A percentile compares a stretch with the other conserved stretches of the same genome.
These are phyloP conservation scores for Sprattus sprattus DNA, from an alignment of 2,113 vertebrate species.

Conservation along the genomic window DNA sequence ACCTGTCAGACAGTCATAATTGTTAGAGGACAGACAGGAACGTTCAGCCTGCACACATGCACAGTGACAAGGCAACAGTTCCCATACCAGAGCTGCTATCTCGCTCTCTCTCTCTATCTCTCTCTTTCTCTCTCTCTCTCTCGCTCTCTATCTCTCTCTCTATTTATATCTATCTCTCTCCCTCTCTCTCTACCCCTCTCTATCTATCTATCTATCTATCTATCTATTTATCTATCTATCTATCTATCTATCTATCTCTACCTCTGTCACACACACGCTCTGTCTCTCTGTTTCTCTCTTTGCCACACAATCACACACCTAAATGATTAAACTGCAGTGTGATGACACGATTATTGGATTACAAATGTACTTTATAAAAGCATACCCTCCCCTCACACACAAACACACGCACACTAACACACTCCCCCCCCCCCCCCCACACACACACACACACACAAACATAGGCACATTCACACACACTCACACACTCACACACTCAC, in stretches of 20 bases:
- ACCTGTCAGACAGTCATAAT: conserved; percentile 27
- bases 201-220: no score
- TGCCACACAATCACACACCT: neutral
- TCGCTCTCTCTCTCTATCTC: neutral
- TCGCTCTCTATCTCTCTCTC: no score
- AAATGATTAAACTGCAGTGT: neutral
- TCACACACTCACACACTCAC: neutral
- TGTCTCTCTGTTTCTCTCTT: neutral
- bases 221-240: neutral
- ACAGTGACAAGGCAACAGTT: conserved; percentile 24
- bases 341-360: neutral
- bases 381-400: neutral
- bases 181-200: no score
- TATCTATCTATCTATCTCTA: neutral
- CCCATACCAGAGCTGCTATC: neutral
- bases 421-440: neutral
- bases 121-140: neutral
- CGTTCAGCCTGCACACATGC: conserved; percentile 6
- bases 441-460: no score
- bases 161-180: no score
- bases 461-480: neutral
- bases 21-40: conserved; percentile 2
- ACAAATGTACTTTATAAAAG: neutral
- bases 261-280: neutral
- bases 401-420: neutral